Conservation (phyloP, 2,888 invertebrate genomes). For the Ormyrus rosae region DNA sequence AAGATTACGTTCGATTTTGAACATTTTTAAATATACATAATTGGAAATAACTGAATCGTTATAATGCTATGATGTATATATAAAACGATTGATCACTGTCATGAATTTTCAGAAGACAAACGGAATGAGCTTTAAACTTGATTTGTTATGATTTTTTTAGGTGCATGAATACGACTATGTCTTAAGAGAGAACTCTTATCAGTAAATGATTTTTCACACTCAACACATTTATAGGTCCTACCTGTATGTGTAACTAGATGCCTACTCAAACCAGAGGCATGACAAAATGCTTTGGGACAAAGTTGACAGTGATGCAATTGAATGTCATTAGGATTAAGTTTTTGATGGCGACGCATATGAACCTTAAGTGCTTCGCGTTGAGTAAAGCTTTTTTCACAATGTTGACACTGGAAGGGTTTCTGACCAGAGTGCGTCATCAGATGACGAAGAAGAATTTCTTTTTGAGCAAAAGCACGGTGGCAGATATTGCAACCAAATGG, state of each 20-base stretch:
- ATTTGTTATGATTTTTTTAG: constrained; percentile 64
- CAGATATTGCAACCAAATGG: constrained; percentile 77
- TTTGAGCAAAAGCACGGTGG: constrained; percentile 84
- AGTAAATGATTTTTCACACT: constrained; percentile 82
- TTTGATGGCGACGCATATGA: constrained; percentile 81
- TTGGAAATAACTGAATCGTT: constrained; percentile 7
- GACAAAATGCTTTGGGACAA: constrained; percentile 81
- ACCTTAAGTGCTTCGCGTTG: constrained; percentile 83
- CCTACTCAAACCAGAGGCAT: constrained; percentile 82
- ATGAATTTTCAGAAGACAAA: background rate
- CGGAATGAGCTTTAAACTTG: constrained; percentile 34
- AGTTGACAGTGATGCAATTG: constrained; percentile 82
- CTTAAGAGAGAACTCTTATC: constrained; percentile 85
- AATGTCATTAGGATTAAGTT: constrained; percentile 78
- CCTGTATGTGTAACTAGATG: constrained; percentile 83
- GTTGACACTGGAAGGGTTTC: constrained; percentile 82
- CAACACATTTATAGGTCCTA: constrained; percentile 80
- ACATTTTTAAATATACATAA: constrained; percentile 8
- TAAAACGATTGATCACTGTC: constrained; percentile 6
- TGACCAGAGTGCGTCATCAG: constrained; percentile 76
- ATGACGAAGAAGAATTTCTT: constrained; percentile 79
- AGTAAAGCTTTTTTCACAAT: constrained; percentile 84
- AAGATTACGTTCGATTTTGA: background rate
- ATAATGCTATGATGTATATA: constrained; percentile 15
- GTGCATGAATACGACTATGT: constrained; percentile 77